Percentiles rank a stretch among this genome's conserved stretches.
Conservation (phyloP, 2,113 vertebrate species). For the Pseudorectes ferrugineus region DNA sequence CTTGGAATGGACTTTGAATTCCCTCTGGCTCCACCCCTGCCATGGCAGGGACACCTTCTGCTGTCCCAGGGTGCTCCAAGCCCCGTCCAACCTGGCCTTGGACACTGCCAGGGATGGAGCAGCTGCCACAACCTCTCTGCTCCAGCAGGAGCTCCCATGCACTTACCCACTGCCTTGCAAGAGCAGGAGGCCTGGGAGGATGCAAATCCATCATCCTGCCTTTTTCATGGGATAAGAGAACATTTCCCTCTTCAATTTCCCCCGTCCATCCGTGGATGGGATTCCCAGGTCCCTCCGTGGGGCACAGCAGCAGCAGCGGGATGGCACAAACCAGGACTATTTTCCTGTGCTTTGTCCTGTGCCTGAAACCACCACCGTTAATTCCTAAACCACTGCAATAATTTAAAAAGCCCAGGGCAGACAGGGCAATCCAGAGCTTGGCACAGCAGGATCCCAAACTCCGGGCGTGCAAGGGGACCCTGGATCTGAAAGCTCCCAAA, state of each 20-base stretch:
- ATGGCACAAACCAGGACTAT: fast-evolving
- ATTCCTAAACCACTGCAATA: not conserved
- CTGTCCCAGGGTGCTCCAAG: not conserved
- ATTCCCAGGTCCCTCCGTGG: fast-evolving
- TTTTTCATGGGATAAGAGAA: not conserved
- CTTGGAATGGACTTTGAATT: too few species aligned
- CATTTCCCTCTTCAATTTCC: not conserved
- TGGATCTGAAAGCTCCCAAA: not conserved
- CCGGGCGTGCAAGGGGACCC: not conserved
- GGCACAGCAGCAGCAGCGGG: not conserved
- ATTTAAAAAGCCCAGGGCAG: not conserved
- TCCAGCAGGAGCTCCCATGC: not conserved
- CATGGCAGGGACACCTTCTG: not conserved
- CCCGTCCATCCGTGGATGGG: fast-evolving
- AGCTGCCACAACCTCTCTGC: not conserved
- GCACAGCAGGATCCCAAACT: not conserved
- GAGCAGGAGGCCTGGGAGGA: not conserved
- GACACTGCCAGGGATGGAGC: not conserved
- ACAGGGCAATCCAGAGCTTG: not conserved
- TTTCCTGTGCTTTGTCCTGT: not conserved
- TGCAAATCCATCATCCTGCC: not conserved
- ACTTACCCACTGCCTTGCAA: not conserved
- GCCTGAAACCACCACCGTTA: not conserved
- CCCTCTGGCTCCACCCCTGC: too few species aligned
- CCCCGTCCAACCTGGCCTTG: fast-evolving